phyloP scores from a whole-genome alignment of 2,113 vertebrate species.

The Scartelaos histophorus region DNA sequence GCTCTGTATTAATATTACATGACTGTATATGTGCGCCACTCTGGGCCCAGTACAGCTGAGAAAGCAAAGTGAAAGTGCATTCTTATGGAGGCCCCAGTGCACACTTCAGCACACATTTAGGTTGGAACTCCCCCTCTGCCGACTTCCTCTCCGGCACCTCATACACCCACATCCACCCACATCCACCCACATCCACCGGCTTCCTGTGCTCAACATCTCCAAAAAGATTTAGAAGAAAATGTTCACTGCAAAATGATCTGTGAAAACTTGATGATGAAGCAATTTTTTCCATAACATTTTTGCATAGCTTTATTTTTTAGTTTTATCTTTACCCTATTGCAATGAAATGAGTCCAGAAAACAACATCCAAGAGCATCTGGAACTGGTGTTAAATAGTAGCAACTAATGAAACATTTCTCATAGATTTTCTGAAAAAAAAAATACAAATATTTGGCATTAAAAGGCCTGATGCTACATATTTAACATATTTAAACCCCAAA shows the following conservation, averaged over 20 bases:
- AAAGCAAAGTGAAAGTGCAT: constrained; percentile 44
- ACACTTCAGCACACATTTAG: constrained; percentile 42
- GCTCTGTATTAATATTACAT: constrained; percentile 19
- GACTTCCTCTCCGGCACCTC: background rate
- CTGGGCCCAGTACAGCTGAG: constrained; percentile 31
- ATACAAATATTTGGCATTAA: no score
- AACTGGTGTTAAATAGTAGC: no score
- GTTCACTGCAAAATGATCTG: background rate
- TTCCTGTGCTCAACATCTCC: constrained; percentile 55
- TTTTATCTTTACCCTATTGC: no score
- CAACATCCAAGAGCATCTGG: no score
- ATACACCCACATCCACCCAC: constrained; percentile 7
- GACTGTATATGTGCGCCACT: constrained; percentile 13
- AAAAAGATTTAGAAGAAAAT: background rate
- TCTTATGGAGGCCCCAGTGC: constrained; percentile 58
- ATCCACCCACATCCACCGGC: constrained; percentile 12
- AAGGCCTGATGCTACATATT: no score
- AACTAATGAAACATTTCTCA: no score
- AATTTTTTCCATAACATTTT: no score
- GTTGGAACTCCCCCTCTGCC: constrained; percentile 31
- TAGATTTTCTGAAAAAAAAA: no score
- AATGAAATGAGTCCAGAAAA: no score
- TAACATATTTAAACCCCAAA: no score
- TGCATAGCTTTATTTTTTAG: no score
- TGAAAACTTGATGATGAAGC: no score